Base-by-base conservation (phyloP, 92 coral and sea anemone species). In the Siderastrea siderea region DNA sequence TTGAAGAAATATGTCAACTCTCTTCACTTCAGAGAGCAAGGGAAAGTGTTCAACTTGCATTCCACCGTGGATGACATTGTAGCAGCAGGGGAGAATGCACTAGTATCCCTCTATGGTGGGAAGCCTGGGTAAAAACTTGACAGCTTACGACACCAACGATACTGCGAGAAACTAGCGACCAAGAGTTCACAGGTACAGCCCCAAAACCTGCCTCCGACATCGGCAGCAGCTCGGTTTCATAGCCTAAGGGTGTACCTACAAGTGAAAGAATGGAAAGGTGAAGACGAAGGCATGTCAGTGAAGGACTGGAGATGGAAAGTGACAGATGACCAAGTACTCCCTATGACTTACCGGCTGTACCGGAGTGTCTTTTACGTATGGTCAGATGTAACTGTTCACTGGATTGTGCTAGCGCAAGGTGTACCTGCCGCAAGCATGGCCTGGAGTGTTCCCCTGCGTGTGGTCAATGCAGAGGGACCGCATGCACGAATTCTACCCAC, bases 41-140 rank as follows among this genome's bases (percentile, higher is more conserved):
- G 93, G n/a, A 71, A 84, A 38, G 82, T 87, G 50, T 87, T 93
- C 55, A 45, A 74, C 69, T 26, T 51, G 26, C 12, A 74, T 46
- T 61, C 83, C 65, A 55, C 89, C 14, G 79, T 78, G 1, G 65
- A 84, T 38, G 77, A 68, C 3, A 78, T 89, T 15, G 51, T 50
- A 49, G 81, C 45, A 68, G 92, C 95, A 13, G 88, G 90, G 4
- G 87, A 92, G 44, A 92, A 80, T 68, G 95, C 92, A 71, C 77
- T 92, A 64, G 92, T 88, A 55, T 74, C 72, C 46, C 80, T 92
- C 15, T 88, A 88, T 84, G 78, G 70, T 4, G 95, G 92, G 3
- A 92, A 86, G 68, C 84, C 81, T 6, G 95, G 86, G 3, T 88
- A 92, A 6, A 66, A 13, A 43, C 88, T 92, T 7, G 86, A 90